A percentile compares a stretch with the other conserved stretches of the same genome.
Evolutionary conservation across 2,797 vertebrate species (phyloP).

Genomic region (Aythya fuligula): DNA sequence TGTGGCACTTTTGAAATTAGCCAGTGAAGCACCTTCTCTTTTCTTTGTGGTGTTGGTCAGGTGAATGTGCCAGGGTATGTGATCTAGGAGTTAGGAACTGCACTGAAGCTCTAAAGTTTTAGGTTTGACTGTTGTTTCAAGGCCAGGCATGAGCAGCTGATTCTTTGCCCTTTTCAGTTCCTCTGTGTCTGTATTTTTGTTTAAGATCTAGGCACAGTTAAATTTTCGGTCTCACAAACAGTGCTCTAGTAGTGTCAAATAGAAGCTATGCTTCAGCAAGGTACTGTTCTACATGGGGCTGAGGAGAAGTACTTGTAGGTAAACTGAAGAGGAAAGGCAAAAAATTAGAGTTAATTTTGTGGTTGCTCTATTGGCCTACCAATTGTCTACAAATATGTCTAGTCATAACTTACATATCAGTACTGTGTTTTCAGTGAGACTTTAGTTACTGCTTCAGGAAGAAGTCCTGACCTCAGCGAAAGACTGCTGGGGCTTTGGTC

Average conservation of each 20-base stretch:
- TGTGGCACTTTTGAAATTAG: not conserved
- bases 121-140: not conserved
- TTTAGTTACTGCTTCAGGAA: not conserved
- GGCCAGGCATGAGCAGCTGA: not conserved
- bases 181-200: not conserved
- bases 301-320: not conserved
- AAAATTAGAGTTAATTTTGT: not conserved
- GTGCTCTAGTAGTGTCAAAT: not conserved
- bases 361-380: not conserved
- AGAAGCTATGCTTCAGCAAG: not conserved
- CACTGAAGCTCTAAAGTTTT: not conserved
- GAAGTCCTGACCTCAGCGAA: not conserved
- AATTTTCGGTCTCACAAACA: not conserved
- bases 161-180: not conserved
- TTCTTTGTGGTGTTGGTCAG: not conserved
- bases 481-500: not conserved
- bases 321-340: not conserved
- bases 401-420: not conserved
- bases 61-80: not conserved
- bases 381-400: not conserved
- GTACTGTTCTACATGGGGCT: not conserved
- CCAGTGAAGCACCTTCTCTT: not conserved
- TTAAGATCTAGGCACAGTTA: not conserved
- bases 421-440: not conserved
- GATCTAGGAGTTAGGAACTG: not conserved